phyloP scores from a whole-genome alignment of 2,797 vertebrate genomes.

The Coccyzus lansbergi region DNA sequence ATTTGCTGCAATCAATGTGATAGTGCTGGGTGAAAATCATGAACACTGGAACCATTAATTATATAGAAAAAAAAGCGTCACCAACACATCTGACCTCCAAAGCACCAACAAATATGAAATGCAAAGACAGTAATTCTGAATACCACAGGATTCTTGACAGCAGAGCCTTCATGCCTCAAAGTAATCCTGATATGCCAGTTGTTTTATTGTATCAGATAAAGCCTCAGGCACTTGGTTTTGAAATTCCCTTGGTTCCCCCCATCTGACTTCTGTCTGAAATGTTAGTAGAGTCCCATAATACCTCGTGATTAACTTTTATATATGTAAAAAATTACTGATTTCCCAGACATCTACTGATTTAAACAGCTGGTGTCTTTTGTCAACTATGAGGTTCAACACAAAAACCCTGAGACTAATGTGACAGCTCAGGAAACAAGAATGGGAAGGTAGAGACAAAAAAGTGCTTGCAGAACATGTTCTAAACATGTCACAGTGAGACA shows the following conservation, averaged over 20 bases:
- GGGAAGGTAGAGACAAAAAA: too few species aligned
- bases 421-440: too few species aligned
- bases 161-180: not conserved
- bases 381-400: not conserved
- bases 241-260: not conserved
- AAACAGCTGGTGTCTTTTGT: not conserved
- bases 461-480: too few species aligned
- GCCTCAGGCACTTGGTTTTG: not conserved
- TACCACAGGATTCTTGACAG: not conserved
- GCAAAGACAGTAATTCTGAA: not conserved
- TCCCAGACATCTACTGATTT: not conserved
- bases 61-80: not conserved
- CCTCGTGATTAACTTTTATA: not conserved
- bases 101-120: not conserved
- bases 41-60: not conserved
- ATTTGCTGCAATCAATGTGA: not conserved
- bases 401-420: too few species aligned
- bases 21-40: constrained; percentile 21
- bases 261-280: not conserved
- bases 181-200: not conserved
- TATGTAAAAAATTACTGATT: not conserved
- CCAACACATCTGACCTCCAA: constrained; percentile 7
- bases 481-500: too few species aligned
- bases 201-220: not conserved
- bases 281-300: not conserved